Evolutionary conservation across 1,140 invertebrate genomes (phyloP), one percentile per base, ranked within the genome.

Genomic region (Lerema accius): DNA sequence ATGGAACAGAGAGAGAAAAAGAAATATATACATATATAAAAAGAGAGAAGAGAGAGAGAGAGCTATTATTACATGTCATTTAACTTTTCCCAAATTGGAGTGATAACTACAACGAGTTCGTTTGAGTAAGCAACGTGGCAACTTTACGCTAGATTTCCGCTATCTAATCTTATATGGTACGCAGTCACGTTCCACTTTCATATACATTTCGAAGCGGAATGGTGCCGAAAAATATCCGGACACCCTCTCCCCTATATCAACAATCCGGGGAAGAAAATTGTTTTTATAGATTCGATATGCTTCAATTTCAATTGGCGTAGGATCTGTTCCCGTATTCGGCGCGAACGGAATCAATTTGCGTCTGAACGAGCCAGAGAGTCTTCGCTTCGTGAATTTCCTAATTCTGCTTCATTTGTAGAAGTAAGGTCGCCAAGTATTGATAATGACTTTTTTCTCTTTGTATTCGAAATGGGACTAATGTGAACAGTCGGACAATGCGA

Each of bases 241-340:
- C 67, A 67, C 67, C 67, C 62, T 69, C 64, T 43, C 63, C 73
- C 72, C 71, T 81, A 78, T 80, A 83, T 86, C 80, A 82, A 86
- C 73, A 82, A 71, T 72, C 58, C 50, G 70, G 65, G 63, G 61
- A 76, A 72, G 80, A 84, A 86, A 86, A 84, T 84, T 84, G 82
- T 86, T 86, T 84, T 86, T 83, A 84, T 80, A 73, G 77, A 86
- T 86, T 79, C 75, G 75, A 83, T 84, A 84, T 83, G 79, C 77
- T 75, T 78, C 79, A 77, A 83, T 86, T 86, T 84, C 84, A 83
- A 86, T 79, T 73, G 75, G 67, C 48, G 28, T 61, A 49, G 65
- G 69, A 71, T 75, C 69, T 75, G 66, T 72, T 73, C 68, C 71
- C 73, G 78, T 83, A 74, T 83, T 80, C 77, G 74, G 46, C 56